Base-by-base conservation (phyloP, 2,113 vertebrate genomes). In the Calyptomena viridis region DNA sequence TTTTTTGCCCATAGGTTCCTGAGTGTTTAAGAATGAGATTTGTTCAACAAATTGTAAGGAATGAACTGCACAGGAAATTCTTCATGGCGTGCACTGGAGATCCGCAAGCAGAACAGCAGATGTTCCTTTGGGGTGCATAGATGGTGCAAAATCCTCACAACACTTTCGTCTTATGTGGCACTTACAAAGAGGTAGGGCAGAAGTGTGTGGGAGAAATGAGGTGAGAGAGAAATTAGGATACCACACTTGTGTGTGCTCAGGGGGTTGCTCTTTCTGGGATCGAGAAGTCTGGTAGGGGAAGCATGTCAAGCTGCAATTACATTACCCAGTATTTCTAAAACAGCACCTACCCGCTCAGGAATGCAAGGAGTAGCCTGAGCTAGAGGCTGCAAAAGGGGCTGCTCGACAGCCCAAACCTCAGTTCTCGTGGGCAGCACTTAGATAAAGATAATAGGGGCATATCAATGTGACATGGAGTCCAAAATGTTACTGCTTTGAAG, bases 391-490 rank as follows among this genome's bases (percentile, higher is more conserved):
- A 60, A 42, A 35, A 67, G 4, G 2, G 11, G 14, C 23, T 71
- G 31, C 27, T 62, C 27, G 42, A 12, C 17, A 86, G 42, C 23
- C 15, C 19, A 55, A 76, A 47, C 2, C 8, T 44, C 58, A 35
- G 3, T 56, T 67, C 28, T 14, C 73, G 25, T 8, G 19, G 24
- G 58, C 63, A 86, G 49, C 44, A 46, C 11, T 60, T 44, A 2
- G 2, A 15, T 22, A 80, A 76, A 35, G 3, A 35, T 75, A 23
- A 50, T 59, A 40, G 16, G 30, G 19, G 6, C 18, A 42, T 52
- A 27, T 35, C 13, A 35, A 4, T 31, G 13, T 23, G 8, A 23
- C 0, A 0, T 10, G 50, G 71, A 37, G 12, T 30, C 71, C 15
- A 39, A n/a, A 19, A 16, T 68, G 23, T 30, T 82, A 35, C 47